A percentile compares a stretch with the other conserved stretches of the same genome.
Evolutionary conservation across 2,113 vertebrate species (phyloP).

Genomic region (Sphaerodactylus townsendi): DNA sequence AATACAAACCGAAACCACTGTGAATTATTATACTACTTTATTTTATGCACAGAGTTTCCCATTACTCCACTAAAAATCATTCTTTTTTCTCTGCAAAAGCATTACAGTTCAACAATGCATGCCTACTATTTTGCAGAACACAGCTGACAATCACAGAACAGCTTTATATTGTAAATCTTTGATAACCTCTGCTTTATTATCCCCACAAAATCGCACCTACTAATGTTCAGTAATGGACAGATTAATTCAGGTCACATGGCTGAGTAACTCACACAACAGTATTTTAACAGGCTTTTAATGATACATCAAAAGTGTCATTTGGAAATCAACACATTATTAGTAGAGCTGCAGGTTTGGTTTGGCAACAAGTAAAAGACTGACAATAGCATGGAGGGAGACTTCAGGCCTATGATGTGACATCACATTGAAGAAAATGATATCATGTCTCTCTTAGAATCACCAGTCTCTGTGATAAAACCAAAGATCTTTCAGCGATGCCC

Average conservation of each 20-base stretch:
- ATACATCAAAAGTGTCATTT: slow-evolving; percentile 1
- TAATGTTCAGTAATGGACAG: not conserved
- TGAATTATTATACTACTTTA: not conserved
- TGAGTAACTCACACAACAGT: not conserved
- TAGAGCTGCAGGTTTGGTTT: not conserved
- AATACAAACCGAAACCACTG: not conserved
- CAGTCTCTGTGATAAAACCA: too few relatives aligned
- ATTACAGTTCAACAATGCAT: not conserved
- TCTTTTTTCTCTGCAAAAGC: not conserved
- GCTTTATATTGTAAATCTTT: not conserved
- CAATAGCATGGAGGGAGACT: too few relatives aligned
- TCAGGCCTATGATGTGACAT: too few relatives aligned
- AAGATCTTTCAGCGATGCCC: too few relatives aligned
- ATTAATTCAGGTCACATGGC: not conserved
- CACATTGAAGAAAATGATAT: too few relatives aligned
- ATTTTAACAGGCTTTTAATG: not conserved
- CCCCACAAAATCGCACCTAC: not conserved
- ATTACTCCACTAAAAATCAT: not conserved
- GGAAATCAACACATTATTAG: not conserved
- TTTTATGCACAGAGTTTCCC: not conserved
- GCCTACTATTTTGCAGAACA: not conserved
- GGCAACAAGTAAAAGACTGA: too few relatives aligned
- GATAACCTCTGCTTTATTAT: not conserved
- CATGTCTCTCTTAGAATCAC: too few relatives aligned
- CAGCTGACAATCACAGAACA: not conserved